Evolutionary conservation across 2,113 vertebrate genomes (phyloP).

Genomic region (Mormyrus lacerda): DNA sequence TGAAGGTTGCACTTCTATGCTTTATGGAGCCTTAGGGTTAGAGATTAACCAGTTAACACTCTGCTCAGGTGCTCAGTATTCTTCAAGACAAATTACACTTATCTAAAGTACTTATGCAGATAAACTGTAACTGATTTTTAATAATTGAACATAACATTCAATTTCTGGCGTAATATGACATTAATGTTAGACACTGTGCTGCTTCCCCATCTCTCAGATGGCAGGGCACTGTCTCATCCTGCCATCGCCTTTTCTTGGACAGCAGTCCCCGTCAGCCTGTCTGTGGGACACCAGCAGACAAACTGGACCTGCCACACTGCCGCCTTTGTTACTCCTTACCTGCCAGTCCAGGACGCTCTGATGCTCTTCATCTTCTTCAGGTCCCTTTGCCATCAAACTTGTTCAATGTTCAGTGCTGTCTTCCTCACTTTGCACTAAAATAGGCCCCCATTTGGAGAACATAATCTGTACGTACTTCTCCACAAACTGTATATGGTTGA

Average conservation of each 20-base stretch:
- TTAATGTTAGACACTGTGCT: not conserved
- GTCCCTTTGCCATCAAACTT: not conserved
- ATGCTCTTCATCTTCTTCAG: not conserved
- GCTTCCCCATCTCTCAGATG: not conserved
- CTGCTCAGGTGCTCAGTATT: not conserved
- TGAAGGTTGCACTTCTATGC: not conserved
- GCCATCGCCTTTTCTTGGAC: not conserved
- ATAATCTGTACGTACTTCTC: not conserved
- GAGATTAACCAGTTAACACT: not conserved
- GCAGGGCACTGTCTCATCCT: not conserved
- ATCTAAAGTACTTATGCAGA: not conserved
- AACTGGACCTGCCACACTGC: conserved; percentile 18
- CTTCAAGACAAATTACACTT: not conserved
- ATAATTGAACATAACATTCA: not conserved
- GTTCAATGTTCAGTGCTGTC: not conserved
- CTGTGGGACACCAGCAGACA: not conserved
- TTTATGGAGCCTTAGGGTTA: not conserved
- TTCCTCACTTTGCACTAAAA: not conserved
- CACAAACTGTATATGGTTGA: not conserved
- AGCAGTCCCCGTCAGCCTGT: not conserved
- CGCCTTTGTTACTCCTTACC: conserved; percentile 20
- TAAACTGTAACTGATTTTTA: not conserved
- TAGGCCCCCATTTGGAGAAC: not conserved
- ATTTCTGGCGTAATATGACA: not conserved
- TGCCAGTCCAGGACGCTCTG: not conserved